Evolutionary conservation across 2,797 vertebrate genomes (phyloP).

Genomic region (Pseudochromis fuscus): DNA sequence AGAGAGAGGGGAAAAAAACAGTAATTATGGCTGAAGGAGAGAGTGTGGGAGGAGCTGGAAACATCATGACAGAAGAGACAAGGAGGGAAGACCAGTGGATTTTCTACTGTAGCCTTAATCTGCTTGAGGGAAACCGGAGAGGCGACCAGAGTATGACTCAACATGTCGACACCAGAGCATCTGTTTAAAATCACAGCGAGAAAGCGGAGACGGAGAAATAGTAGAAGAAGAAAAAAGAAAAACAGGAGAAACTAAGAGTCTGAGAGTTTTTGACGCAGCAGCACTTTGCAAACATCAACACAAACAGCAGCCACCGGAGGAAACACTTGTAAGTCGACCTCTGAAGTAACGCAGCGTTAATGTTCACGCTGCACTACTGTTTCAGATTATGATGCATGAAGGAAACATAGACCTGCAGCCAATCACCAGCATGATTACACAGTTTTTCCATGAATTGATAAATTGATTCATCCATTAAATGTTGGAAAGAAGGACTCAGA

Average conservation of each 20-base stretch:
- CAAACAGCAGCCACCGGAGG: neutral
- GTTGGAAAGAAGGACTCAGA: no score
- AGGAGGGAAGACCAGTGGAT: constrained; percentile 45
- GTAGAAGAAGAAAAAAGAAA: neutral
- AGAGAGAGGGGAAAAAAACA: constrained; percentile 58
- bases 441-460: no score
- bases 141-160: constrained; percentile 65
- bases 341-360: neutral
- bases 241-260: neutral
- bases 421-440: no score
- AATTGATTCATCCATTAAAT: no score
- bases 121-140: constrained; percentile 57
- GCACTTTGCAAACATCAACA: neutral
- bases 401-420: no score
- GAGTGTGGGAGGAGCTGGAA: constrained; percentile 19
- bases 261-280: constrained; percentile 4
- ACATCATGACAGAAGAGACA: constrained; percentile 8
- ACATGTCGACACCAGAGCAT: constrained; percentile 59
- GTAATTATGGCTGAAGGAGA: constrained; percentile 47
- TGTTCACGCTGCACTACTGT: neutral
- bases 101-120: constrained; percentile 47
- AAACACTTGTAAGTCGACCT: neutral
- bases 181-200: constrained; percentile 65
- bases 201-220: neutral
- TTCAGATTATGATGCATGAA: no score